Percentiles rank a stretch among this genome's conserved stretches.
phyloP scores from a whole-genome alignment of 2,797 vertebrate species.

The Phyllotis vaccarum region DNA sequence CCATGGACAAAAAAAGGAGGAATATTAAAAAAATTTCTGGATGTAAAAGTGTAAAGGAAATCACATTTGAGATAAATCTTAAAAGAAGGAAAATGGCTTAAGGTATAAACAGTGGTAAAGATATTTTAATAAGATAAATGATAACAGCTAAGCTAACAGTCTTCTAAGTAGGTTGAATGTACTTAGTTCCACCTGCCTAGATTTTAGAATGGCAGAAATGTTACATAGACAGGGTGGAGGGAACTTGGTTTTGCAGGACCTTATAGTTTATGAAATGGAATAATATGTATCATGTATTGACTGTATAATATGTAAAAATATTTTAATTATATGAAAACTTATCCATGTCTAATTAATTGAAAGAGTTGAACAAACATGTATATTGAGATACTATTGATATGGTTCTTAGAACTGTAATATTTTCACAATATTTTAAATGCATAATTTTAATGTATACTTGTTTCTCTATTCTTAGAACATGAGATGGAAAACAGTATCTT shows the following conservation, averaged over 20 bases:
- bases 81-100: not conserved
- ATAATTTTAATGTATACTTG: not conserved
- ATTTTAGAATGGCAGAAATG: not conserved
- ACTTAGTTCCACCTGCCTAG: not conserved
- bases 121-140: not conserved
- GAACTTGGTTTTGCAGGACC: not conserved
- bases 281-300: not conserved
- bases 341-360: not conserved
- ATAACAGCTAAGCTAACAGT: not conserved
- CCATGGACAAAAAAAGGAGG: not conserved
- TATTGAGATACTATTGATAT: not conserved
- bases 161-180: not conserved
- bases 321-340: not conserved
- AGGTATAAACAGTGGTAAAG: not conserved
- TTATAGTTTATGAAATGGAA: not conserved
- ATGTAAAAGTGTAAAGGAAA: not conserved
- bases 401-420: not conserved
- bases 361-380: not conserved
- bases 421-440: not conserved
- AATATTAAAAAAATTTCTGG: not conserved
- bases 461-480: not conserved
- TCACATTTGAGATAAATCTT: not conserved
- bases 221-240: not conserved
- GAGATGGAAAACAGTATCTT: not conserved
- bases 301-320: not conserved